Base-by-base conservation (phyloP, 2,888 invertebrate species). In the Brachyptera risi region DNA sequence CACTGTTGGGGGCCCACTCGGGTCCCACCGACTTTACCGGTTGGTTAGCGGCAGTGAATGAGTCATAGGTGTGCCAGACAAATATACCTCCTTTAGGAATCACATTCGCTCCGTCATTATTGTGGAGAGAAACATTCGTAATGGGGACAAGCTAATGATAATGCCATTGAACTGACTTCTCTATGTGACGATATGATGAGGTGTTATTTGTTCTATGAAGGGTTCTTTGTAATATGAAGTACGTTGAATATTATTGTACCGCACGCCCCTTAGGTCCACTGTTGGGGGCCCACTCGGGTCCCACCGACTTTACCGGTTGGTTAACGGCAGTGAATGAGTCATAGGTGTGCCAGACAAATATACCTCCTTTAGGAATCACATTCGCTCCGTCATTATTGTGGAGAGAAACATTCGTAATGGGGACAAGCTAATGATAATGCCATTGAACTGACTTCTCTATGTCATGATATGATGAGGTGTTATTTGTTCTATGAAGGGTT, bases 271-370 rank as follows among this genome's bases (percentile, higher is more conserved):
- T 65, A 65, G 65, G 61, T 66, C 65, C 66, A 63, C 64, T 62
- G 56, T 58, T 51, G 50, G 63, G 64, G 62, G 37, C 57, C 59
- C n/a, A 47, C 15, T 13, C 1, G 21, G 62, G 44, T 19, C 56
- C 65, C 63, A 66, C 63, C 63, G 64, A 66, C 66, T 63, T 66
- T 62, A 47, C 59, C 59, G 64, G 66, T 66, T 66, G 66, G 62
- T 38, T 51, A 65, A 59, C 63, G 65, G 60, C 37, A 63, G 66
- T 63, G 66, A 60, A 66, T 66, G 66, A 66, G 66, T 66, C 66
- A 66, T 66, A 62, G 61, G 59, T 58, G 61, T 66, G 66, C 65
- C n/a, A 66, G 56, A 66, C 51, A 21, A 62, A 23, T 44, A 50
- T 37, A 54, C 54, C 54, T 54, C 54, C 35, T 35, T 54, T 17